phyloP scores from a whole-genome alignment of 2,888 invertebrate species.

The Clunio marinus region DNA sequence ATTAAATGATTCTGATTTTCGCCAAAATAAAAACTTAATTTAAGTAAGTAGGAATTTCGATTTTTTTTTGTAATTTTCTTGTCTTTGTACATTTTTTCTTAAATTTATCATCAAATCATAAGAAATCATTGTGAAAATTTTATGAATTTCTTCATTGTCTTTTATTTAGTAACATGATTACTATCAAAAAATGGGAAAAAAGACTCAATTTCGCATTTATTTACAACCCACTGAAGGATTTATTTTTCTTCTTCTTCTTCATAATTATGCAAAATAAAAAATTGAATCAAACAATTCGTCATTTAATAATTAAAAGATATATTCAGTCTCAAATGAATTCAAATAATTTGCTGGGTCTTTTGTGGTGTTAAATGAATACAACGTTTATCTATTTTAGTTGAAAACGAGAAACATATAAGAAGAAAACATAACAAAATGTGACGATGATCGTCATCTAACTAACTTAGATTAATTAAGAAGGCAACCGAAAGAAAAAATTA shows the following conservation, averaged over 20 bases:
- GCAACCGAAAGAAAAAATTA: slow-evolving; percentile 19
- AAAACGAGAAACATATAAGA: not conserved
- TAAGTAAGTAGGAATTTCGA: slow-evolving; percentile 29
- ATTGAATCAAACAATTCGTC: slow-evolving; percentile 5
- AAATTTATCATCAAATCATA: not conserved
- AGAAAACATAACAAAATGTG: not conserved
- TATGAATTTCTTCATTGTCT: not conserved
- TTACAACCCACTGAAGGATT: not conserved
- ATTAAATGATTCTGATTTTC: too few species aligned
- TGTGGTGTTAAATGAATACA: not conserved
- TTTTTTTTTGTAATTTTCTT: too few species aligned
- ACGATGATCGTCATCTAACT: not conserved
- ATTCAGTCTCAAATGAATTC: slow-evolving; percentile 10
- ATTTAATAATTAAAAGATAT: not conserved
- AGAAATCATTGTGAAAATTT: not conserved
- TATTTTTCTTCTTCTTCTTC: not conserved
- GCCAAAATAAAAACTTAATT: too few species aligned
- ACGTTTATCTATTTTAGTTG: not conserved
- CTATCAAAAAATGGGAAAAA: not conserved
- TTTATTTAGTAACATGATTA: not conserved
- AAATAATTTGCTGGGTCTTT: not conserved
- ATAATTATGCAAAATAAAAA: not conserved
- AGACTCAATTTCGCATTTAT: too few species aligned
- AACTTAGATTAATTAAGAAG: not conserved
- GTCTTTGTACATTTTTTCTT: slow-evolving; percentile 31